phyloP scores from a whole-genome alignment of 2,797 vertebrate species.

The Sternotherus odoratus region DNA sequence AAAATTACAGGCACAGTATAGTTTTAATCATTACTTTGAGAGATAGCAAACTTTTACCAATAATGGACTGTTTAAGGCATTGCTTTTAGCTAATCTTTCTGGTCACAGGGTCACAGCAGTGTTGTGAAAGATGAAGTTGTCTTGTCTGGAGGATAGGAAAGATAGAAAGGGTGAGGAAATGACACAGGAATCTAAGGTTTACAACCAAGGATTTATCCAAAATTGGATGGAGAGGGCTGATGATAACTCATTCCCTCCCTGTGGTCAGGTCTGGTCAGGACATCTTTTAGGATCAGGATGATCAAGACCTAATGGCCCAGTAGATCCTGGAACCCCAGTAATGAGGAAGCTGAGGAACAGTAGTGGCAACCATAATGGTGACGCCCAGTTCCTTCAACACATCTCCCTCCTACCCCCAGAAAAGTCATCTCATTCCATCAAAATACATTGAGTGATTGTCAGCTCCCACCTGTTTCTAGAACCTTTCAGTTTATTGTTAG shows the following conservation, averaged over 20 bases:
- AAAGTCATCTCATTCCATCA: background rate
- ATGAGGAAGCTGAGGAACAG: background rate
- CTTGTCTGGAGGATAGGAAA: background rate
- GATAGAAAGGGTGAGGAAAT: background rate
- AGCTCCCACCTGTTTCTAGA: background rate
- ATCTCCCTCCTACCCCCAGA: background rate
- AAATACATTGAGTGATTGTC: background rate
- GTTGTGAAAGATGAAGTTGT: background rate
- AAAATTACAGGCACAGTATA: background rate
- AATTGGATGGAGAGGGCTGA: background rate
- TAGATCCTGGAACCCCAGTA: background rate
- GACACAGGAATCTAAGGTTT: background rate
- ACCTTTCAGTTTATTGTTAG: background rate
- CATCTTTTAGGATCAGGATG: background rate
- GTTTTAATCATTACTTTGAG: background rate
- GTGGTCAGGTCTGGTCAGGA: background rate
- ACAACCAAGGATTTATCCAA: background rate
- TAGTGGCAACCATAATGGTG: background rate
- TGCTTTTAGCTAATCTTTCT: background rate
- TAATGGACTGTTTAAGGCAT: background rate
- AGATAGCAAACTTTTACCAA: background rate
- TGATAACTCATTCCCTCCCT: background rate
- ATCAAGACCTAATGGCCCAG: background rate
- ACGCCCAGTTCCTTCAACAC: background rate
- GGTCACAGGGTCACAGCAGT: background rate